phyloP scores from a whole-genome alignment of 1,140 invertebrate species.

The Diprion similis region DNA sequence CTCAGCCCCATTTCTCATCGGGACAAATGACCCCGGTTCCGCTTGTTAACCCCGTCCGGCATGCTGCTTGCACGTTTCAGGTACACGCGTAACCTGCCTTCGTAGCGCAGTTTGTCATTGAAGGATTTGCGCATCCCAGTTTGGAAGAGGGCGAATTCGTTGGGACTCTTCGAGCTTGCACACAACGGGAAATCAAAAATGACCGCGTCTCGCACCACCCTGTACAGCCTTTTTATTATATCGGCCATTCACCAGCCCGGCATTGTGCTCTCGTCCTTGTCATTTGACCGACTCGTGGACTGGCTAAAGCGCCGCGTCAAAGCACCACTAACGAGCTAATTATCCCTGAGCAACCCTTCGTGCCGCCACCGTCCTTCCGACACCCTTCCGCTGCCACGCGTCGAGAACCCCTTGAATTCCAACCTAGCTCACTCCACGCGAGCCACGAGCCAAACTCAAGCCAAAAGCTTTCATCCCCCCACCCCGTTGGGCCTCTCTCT shows the following conservation, averaged over 20 bases:
- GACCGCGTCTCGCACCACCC: neutral
- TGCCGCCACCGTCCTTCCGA: conserved; percentile 25
- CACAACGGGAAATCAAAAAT: neutral
- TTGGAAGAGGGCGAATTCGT: no score
- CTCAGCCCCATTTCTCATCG: conserved; percentile 9
- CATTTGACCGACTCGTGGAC: neutral
- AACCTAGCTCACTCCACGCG: neutral
- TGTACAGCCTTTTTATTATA: neutral
- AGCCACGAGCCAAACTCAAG: neutral
- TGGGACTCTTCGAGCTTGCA: no score
- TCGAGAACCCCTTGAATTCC: neutral
- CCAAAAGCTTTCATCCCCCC: neutral
- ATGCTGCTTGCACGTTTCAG: neutral
- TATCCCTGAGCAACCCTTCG: conserved; percentile 23
- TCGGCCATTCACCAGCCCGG: neutral
- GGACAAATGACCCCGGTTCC: conserved; percentile 7
- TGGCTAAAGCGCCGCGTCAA: conserved; percentile 26
- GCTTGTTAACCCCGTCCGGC: neutral
- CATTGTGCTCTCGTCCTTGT: neutral
- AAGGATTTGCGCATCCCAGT: neutral
- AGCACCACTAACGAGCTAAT: conserved; percentile 40
- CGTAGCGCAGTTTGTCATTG: neutral
- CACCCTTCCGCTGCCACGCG: conserved; percentile 12
- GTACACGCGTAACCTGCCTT: neutral
- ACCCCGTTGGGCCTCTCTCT: neutral